These are phyloP conservation scores for Morone saxatilis DNA, from an alignment of 2,113 vertebrate genomes.

Conservation along the genomic window DNA sequence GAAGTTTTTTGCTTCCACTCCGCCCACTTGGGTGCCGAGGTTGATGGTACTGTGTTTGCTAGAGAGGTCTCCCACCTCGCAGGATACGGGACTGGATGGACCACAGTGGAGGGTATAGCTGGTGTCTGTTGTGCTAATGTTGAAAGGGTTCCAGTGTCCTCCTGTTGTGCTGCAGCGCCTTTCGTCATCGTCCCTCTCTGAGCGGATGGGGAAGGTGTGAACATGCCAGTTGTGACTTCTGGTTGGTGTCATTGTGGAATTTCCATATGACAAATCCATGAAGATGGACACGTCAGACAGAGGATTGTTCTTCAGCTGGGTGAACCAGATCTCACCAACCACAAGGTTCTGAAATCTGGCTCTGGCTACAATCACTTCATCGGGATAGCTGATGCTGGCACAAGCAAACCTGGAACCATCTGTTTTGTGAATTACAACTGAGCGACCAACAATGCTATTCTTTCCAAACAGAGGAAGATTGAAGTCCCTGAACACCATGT, in stretches of 20 bases:
- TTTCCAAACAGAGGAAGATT: constrained; percentile 86
- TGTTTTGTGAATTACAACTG: constrained; percentile 81
- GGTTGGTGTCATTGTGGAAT: constrained; percentile 59
- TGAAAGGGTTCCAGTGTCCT: constrained; percentile 85
- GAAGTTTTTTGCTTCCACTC: constrained; percentile 75
- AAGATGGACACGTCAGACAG: constrained; percentile 86
- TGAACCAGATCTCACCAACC: constrained; percentile 83
- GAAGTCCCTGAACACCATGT: constrained; percentile 76
- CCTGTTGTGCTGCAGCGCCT: constrained; percentile 75
- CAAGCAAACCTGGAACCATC: constrained; percentile 76
- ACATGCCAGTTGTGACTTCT: constrained; percentile 86
- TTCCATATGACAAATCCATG: constrained; percentile 80
- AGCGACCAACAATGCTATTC: constrained; percentile 87
- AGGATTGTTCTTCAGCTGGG: constrained; percentile 79
- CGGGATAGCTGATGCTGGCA: constrained; percentile 80
- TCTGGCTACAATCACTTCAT: constrained; percentile 72
- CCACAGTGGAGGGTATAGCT: constrained; percentile 79
- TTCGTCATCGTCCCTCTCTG: constrained; percentile 79
- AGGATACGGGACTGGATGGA: constrained; percentile 76
- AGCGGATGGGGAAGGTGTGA: constrained; percentile 83
- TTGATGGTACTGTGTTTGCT: constrained; percentile 75
- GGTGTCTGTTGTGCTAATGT: constrained; percentile 59
- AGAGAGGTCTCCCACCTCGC: constrained; percentile 85
- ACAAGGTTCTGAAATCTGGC: constrained; percentile 80
- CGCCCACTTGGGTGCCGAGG: constrained; percentile 50